Evolutionary conservation across 2,113 vertebrate genomes (phyloP), one percentile per base, ranked within the genome.

Genomic region (Mormyrus lacerda): DNA sequence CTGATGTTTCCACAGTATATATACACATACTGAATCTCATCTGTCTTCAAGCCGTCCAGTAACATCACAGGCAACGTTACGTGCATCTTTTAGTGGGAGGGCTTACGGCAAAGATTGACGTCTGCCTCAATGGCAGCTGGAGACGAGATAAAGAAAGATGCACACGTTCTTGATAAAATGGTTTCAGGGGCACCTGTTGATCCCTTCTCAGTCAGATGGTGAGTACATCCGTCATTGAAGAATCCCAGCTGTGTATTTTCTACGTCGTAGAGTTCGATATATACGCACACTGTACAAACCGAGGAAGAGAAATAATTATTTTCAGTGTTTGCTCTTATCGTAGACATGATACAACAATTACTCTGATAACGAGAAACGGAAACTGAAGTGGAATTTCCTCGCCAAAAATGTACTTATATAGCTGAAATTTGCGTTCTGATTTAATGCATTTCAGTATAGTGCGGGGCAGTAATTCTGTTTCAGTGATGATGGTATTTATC

Each of bases 11-110:
- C 90, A 93, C 93, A 89, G 91, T 94, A 91, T 94, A 95, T 96
- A 96, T 94, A 96, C 95, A 94, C 94, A 93, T 92, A 91, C 91
- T 87, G 85, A 93, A 88, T 86, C 93, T 92, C 92, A 92, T 95
- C 89, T 93, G 83, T 89, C 93, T 90, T 91, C 91, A 93, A 95
- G 93, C 87, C 94, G 93, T 94, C 94, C 93, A 93, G 94, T 94
- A 95, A 95, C 95, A 94, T 94, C 93, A 91, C 27, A 89, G 91
- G 73, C 85, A 92, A 91, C 92, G 85, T 91, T 93, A 94, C 94
- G 93, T 92, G 93, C 91, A 90, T 91, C 92, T 88, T 73, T 85
- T 10, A 90, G 92, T 91, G 93, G 93, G 94, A 91, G 93, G 93
- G 93, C 90, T 90, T 91, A 85, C 87, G 61, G 83, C 86, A 89